Evolutionary conservation across 2,888 invertebrate genomes (phyloP), one percentile per base, ranked within the genome.

Genomic region (Drosophila ustulata): DNA sequence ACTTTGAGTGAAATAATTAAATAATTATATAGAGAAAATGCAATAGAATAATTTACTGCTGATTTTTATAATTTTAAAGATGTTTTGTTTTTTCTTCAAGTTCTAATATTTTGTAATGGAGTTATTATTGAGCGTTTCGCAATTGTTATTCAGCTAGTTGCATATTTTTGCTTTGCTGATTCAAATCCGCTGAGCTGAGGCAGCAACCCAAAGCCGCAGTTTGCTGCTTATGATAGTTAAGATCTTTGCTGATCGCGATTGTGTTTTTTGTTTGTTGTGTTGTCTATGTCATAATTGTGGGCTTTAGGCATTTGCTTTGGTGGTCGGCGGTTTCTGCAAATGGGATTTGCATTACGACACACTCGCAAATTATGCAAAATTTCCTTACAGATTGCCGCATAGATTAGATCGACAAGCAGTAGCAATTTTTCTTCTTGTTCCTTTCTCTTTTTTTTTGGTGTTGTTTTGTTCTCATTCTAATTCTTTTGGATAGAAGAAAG

Each of bases 361-460:
- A 61, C 71, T 66, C 74, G 84, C 87, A 87, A 84, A 84, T 84
- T 83, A 84, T 88, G 89, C 87, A 84, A 84, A 88, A 81, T 86
- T 70, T 66, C 65, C 69, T 86, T 70, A 64, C 55, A 86, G 87
- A 88, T 86, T 76, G 70, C 87, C 73, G 84, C 84, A 67, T n/a
- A 80, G 84, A 88, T 84, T 84, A 80, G 23, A 56, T 56, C 32
- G n/a, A 7, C 9, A 45, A 8, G 5, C 30, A 30, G 32, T 8
- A 45, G 25, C 6, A 32, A 45, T 45, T 56, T 56, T 45, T 25
- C 13, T 3, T 3, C 11, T n/a, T 37, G 4, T 13, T 1, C 0
- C 51, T 25, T 25, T 13, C 25, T 1, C 18, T 1, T 13, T 23
- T 37, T 13, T 25, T n/a, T n/a, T n/a, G n/a, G n/a, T 18, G 25